A percentile compares a stretch with the other conserved stretches of the same genome.
Conservation (phyloP, 1,140 invertebrate species). For the Medauroidea extradentata region DNA sequence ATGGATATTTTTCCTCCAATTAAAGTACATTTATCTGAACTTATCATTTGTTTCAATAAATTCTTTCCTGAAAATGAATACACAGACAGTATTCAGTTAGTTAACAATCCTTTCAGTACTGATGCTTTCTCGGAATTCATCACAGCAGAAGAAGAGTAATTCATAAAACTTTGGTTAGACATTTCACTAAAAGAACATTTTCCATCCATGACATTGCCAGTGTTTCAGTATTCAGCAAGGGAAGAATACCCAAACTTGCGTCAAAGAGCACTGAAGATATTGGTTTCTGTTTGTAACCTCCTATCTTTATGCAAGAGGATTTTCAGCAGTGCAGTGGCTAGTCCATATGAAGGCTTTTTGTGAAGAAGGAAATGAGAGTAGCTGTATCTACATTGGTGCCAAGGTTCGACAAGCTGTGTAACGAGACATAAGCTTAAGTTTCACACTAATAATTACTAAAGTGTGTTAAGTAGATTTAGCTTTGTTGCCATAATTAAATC, state of each 20-base stretch:
- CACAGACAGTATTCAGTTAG: neutral
- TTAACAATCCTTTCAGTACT: neutral
- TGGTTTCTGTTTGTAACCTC: no score
- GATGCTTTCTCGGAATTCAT: neutral
- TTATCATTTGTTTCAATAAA: neutral
- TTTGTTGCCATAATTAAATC: no score
- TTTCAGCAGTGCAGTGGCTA: no score
- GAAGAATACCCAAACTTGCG: neutral
- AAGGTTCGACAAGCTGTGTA: neutral
- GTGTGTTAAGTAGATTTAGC: no score
- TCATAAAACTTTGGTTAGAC: neutral
- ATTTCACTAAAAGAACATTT: neutral
- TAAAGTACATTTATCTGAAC: neutral
- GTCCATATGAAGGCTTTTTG: neutral
- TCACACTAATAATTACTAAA: no score
- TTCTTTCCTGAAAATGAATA: constrained; percentile 1
- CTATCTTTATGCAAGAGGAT: no score
- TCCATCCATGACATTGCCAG: neutral
- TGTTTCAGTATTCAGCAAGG: neutral
- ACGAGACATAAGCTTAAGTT: neutral
- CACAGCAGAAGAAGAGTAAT: neutral
- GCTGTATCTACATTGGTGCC: neutral
- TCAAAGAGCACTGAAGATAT: constrained; percentile 1
- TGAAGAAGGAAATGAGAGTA: constrained; percentile 1
- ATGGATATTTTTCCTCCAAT: neutral